phyloP scores from a whole-genome alignment of 2,113 vertebrate species.

The Poeciliopsis retropinna region DNA sequence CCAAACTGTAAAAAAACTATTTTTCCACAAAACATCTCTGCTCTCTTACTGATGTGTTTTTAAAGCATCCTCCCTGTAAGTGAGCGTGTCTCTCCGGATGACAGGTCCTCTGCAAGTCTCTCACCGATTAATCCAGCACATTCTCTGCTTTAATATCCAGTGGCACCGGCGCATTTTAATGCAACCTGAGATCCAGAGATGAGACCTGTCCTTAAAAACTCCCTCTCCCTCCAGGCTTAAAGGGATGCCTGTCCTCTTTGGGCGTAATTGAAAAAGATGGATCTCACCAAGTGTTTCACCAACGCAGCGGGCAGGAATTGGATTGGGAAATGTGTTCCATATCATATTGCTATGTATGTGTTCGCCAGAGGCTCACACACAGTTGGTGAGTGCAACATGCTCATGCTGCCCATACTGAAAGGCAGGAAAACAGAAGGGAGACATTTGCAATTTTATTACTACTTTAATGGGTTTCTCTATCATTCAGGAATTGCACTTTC shows the following conservation, averaged over 20 bases:
- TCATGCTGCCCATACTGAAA: slow-evolving; percentile 59
- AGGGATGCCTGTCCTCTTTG: slow-evolving; percentile 66
- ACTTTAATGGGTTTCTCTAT: slow-evolving; percentile 78
- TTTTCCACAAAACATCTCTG: neutral
- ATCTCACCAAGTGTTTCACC: slow-evolving; percentile 72
- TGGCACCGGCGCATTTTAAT: slow-evolving; percentile 69
- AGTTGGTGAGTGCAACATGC: slow-evolving; percentile 54
- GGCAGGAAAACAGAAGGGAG: slow-evolving; percentile 68
- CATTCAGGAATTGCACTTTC: slow-evolving; percentile 73
- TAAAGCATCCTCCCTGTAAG: slow-evolving; percentile 39
- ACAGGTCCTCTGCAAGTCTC: slow-evolving; percentile 34
- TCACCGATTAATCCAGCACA: slow-evolving; percentile 63
- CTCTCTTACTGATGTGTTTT: slow-evolving; percentile 14
- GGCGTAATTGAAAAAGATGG: slow-evolving; percentile 78
- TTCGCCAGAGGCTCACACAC: slow-evolving; percentile 55
- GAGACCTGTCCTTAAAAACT: slow-evolving; percentile 69
- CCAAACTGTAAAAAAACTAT: neutral
- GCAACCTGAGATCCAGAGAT: slow-evolving; percentile 61
- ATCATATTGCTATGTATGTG: slow-evolving; percentile 68
- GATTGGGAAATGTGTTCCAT: slow-evolving; percentile 71
- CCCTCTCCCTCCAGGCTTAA: slow-evolving; percentile 56
- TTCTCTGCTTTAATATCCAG: slow-evolving; percentile 64
- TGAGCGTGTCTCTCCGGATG: slow-evolving; percentile 40
- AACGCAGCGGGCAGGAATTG: slow-evolving; percentile 70
- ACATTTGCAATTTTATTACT: slow-evolving; percentile 81